Evolutionary conservation across 2,797 vertebrate species (phyloP), one percentile per base, ranked within the genome.

Genomic region (Liasis olivaceus): DNA sequence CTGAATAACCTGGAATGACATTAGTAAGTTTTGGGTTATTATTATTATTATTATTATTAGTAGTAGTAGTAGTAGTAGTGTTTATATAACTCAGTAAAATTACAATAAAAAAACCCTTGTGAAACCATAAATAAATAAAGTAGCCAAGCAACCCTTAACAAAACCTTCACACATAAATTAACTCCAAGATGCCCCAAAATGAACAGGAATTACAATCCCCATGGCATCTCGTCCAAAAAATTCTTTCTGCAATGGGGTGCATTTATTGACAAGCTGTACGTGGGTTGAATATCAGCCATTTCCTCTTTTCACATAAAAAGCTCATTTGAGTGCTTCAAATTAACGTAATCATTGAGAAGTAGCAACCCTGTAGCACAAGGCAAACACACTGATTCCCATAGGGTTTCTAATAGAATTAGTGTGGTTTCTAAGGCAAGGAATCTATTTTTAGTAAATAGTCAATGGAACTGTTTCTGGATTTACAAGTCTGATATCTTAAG

Each of bases 381-480:
- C 42, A 94, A 94, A 93, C 20, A 63, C 24, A 54, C 77, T 94
- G 58, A 77, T 54, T 54, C 51, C 51, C 51, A 54, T 54, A 93
- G 22, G 51, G 31, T 69, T 95, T 72, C 59, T 93, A 94, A 91
- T 3, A 92, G 81, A 0, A 0, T 63, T 91, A 95, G 81, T 89
- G 9, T 0, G 89, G 63, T 89, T 95, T 95, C 95, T 93, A 95
- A 91, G 84, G 94, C 95, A 88, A 93, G 95, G 93, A 91, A 93
- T 14, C 12, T 93, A 88, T 94, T 96, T 95, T 94, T 66, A 88
- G 62, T 94, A 95, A 96, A 95, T 47, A 93, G 56, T 91, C 95
- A 95, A 95, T 91, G 62, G 95, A 93, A 62, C 91, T 96, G 86
- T 89, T 28, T 28, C 92, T 85, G 88, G 77, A 95, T 87, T 87